Conservation (phyloP, 30 jellyfish, hydroid and myxozoan genomes). For the Cassiopea xamachana region DNA sequence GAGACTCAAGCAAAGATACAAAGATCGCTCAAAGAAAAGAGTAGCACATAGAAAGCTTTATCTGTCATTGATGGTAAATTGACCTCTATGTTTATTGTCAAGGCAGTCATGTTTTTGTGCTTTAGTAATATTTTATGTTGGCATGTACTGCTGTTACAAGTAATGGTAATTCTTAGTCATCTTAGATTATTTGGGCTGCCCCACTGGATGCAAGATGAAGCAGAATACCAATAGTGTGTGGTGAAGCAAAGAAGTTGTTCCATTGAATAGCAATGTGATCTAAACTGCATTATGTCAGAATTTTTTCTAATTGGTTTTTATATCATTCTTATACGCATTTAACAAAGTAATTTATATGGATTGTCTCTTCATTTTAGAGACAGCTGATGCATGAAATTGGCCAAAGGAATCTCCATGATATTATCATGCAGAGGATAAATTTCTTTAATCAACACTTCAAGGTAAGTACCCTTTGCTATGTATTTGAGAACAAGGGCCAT, state of each 20-base stretch:
- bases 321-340: neutral
- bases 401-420: conserved; percentile 7
- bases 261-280: neutral
- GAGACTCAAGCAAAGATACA: conserved; percentile 31
- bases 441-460: conserved; percentile 13
- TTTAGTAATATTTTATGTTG: too few relatives aligned
- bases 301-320: too few relatives aligned
- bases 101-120: too few relatives aligned
- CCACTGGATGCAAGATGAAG: too few relatives aligned
- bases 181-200: too few relatives aligned
- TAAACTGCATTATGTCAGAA: neutral
- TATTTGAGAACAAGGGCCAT: too few relatives aligned
- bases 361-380: neutral
- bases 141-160: too few relatives aligned
- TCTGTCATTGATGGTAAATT: conserved; percentile 30
- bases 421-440: conserved; percentile 6
- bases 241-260: neutral
- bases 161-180: too few relatives aligned
- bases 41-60: conserved; percentile 23
- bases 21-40: conserved; percentile 38
- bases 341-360: neutral
- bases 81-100: neutral
- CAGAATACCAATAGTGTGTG: too few relatives aligned
- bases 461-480: neutral
- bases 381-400: conserved; percentile 28